phyloP scores from a whole-genome alignment of 2,797 vertebrate species.

The Sphenopsis melanotis region DNA sequence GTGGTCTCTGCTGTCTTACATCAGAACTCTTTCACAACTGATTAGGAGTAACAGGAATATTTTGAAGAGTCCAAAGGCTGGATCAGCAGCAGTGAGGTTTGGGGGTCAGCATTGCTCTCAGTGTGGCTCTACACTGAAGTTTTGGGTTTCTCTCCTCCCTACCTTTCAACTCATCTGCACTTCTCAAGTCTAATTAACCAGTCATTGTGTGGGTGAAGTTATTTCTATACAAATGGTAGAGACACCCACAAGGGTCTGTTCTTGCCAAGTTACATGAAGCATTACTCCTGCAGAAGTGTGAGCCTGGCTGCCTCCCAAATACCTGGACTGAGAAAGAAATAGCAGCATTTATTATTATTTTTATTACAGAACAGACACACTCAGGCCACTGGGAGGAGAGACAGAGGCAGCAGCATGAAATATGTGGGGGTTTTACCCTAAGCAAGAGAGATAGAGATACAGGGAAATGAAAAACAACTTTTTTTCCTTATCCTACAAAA shows the following conservation, averaged over 20 bases:
- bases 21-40: background rate
- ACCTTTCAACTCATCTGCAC: background rate
- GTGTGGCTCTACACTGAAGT: background rate
- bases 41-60: background rate
- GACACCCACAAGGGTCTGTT: background rate
- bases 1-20: background rate
- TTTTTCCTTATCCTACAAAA: background rate
- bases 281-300: background rate
- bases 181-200: background rate
- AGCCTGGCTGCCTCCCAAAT: conserved; percentile 4
- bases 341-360: background rate
- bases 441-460: background rate
- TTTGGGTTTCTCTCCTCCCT: background rate
- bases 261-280: background rate
- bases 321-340: background rate
- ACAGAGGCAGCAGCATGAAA: background rate
- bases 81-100: background rate
- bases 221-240: background rate
- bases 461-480: background rate
- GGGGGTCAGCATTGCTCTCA: background rate
- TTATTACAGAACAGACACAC: background rate
- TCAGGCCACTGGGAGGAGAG: background rate
- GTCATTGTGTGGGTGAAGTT: background rate
- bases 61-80: background rate
- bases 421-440: background rate